Evolutionary conservation across 2,113 vertebrate species (phyloP).

Genomic region (Narcine bancroftii): DNA sequence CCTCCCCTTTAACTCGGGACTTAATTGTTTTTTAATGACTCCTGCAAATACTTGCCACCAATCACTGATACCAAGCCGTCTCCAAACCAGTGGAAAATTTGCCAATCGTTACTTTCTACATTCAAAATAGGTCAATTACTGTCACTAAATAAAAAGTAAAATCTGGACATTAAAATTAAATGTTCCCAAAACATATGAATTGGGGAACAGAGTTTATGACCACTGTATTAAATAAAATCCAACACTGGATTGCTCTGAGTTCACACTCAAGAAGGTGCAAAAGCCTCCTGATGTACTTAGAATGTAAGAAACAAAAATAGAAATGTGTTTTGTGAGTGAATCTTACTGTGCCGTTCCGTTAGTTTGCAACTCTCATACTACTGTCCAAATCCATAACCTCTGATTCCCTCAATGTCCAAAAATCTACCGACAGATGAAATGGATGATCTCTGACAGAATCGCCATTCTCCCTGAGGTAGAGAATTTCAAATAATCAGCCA

Average conservation of each 20-base stretch:
- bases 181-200: background rate
- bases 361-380: too few relatives aligned
- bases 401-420: too few relatives aligned
- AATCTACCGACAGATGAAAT: too few relatives aligned
- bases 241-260: background rate
- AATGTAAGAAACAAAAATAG: too few relatives aligned
- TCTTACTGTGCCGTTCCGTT: too few relatives aligned
- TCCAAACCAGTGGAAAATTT: conserved; percentile 20
- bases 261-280: background rate
- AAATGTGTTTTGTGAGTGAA: too few relatives aligned
- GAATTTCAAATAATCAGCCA: too few relatives aligned
- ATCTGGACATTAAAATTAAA: background rate
- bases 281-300: too few relatives aligned
- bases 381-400: too few relatives aligned
- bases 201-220: background rate
- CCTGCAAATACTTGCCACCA: background rate
- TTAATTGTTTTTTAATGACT: conserved; percentile 33
- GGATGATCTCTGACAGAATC: too few relatives aligned
- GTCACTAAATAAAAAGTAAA: conserved; percentile 8
- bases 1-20: background rate
- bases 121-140: conserved; percentile 27
- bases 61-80: background rate
- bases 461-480: too few relatives aligned
- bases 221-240: background rate
- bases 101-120: background rate